Conservation (phyloP, 1,140 invertebrate genomes). For the Drosophila tropicalis region DNA sequence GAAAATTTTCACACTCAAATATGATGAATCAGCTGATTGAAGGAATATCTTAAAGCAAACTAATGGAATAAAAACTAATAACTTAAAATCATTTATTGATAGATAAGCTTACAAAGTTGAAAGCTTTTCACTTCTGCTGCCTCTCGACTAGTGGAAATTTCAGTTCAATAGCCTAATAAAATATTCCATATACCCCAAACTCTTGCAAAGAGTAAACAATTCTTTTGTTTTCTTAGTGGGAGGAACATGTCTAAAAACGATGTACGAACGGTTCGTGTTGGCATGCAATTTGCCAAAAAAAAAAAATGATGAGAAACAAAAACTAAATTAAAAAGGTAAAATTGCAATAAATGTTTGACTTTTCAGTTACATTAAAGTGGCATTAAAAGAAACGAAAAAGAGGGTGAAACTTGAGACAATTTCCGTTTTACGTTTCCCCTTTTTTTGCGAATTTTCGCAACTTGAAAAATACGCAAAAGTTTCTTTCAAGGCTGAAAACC, state of each 20-base stretch:
- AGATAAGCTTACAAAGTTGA: background rate
- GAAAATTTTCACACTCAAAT: conserved; percentile 35
- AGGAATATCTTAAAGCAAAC: background rate
- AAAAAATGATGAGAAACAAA: conserved; percentile 44
- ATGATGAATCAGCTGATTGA: background rate
- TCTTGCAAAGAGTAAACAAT: background rate
- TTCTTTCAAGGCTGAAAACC: conserved; percentile 39
- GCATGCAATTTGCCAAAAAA: conserved; percentile 73
- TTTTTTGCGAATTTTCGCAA: conserved; percentile 3
- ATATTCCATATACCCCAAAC: background rate
- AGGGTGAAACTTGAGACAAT: conserved; percentile 52
- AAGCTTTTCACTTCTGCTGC: background rate
- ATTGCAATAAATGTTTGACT: conserved; percentile 59
- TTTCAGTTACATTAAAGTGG: conserved; percentile 66
- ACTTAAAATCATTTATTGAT: background rate
- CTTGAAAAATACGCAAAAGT: conserved; percentile 40
- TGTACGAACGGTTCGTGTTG: conserved; percentile 61
- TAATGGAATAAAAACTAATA: background rate
- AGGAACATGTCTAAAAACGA: background rate
- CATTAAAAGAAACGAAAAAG: conserved; percentile 30
- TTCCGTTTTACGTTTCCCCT: conserved; percentile 29
- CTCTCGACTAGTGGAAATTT: background rate
- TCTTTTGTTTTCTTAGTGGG: background rate
- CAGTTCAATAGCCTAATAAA: background rate
- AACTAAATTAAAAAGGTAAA: conserved; percentile 37